Conservation (phyloP, 2,113 vertebrate species). For the Eulemur rufifrons region DNA sequence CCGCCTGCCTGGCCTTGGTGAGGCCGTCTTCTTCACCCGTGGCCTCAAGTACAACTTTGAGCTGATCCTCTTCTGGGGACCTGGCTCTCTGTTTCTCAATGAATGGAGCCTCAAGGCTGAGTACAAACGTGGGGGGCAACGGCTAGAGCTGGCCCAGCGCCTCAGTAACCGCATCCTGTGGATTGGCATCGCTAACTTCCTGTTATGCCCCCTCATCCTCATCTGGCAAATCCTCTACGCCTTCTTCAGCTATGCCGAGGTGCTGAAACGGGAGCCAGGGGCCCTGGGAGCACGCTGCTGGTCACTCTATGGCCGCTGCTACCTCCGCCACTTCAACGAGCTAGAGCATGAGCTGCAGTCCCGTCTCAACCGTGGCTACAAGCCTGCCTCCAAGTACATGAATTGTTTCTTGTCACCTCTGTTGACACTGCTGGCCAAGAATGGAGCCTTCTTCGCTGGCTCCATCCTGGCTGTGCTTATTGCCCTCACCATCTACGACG, state of each 20-base stretch:
- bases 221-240: constrained; percentile 99
- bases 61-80: constrained; percentile 98
- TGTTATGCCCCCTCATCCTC: constrained; percentile 97
- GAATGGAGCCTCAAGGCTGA: constrained; percentile 97
- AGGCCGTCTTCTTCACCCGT: constrained; percentile 94
- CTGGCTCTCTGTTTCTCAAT: constrained; percentile 96
- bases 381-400: constrained; percentile 99
- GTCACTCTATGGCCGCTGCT: constrained; percentile 98
- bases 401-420: constrained; percentile 98
- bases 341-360: constrained; percentile 97
- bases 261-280: constrained; percentile 97
- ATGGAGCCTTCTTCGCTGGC: constrained; percentile 97
- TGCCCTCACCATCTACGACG: constrained; percentile 97
- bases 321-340: constrained; percentile 98
- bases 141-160: constrained; percentile 94
- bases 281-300: constrained; percentile 97
- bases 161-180: constrained; percentile 96
- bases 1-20: constrained; percentile 90
- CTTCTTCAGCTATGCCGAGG: constrained; percentile 98
- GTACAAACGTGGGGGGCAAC: constrained; percentile 94
- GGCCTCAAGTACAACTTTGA: constrained; percentile 99
- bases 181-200: constrained; percentile 98
- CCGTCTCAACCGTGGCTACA: constrained; percentile 97
- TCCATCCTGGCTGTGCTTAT: constrained; percentile 98
- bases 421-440: constrained; percentile 96